Percentiles rank a stretch among this genome's conserved stretches.
These are phyloP conservation scores for Limnephilus rhombicus DNA, from an alignment of 2,888 invertebrate species.

Conservation along the genomic window DNA sequence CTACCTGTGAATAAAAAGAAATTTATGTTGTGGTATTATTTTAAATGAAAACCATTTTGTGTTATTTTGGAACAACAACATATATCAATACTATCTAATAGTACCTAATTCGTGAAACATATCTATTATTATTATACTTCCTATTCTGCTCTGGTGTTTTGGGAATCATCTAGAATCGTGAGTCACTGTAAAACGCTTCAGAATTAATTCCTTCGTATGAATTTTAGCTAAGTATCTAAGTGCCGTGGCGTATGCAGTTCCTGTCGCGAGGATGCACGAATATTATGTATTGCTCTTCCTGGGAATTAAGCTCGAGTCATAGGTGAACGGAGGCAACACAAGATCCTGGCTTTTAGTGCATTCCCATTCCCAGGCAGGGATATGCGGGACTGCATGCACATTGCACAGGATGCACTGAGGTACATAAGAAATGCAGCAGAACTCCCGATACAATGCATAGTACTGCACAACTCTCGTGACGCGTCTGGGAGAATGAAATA, in stretches of 20 bases:
- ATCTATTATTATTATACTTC: neutral
- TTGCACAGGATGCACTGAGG: conserved; percentile 8
- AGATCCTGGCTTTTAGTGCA: conserved; percentile 25
- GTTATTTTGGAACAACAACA: no score
- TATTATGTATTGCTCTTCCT: conserved; percentile 37
- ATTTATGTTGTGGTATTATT: no score
- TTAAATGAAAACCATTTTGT: no score
- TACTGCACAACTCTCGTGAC: conserved; percentile 3
- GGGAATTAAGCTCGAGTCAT: conserved; percentile 42
- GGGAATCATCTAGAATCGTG: neutral
- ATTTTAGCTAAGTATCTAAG: conserved; percentile 12
- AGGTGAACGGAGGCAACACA: conserved; percentile 30
- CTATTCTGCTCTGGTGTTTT: neutral
- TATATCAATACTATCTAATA: neutral
- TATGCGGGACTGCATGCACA: neutral
- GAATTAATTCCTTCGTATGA: conserved; percentile 7
- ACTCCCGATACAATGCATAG: neutral
- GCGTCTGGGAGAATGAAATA: neutral
- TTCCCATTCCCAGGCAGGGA: conserved; percentile 12
- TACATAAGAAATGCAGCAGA: conserved; percentile 9
- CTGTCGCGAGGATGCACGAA: conserved; percentile 38
- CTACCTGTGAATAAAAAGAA: no score
- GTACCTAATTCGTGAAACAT: neutral
- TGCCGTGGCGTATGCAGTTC: conserved; percentile 26
- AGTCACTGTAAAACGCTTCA: neutral